Base-by-base conservation (phyloP, 1,140 invertebrate genomes). In the Pteromalus puparum region DNA sequence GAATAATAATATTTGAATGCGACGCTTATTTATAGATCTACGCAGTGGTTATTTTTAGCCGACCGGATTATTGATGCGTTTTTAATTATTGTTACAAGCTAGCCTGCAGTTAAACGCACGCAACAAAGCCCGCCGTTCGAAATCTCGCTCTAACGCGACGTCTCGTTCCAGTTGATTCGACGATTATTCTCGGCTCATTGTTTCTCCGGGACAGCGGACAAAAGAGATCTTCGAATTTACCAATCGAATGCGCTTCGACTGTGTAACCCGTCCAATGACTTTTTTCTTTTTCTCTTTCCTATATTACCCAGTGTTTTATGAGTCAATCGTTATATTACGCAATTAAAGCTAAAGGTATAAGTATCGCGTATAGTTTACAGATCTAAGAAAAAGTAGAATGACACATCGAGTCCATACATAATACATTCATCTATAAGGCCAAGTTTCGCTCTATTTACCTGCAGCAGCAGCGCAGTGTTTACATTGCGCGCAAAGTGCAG, bases 401-500 rank as follows among this genome's bases (percentile, higher is more conserved):
- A 61, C 53, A 18, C 53, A 61, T n/a, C 18, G 53, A 53, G 3
- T 53, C 18, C 48, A 13, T 10, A 15, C 15, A 48, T 48, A 48
- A 15, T 48, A 48, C 70, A 68, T 61, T 74, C 10, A 0, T 48
- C 21, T n/a, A 26, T 42, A 65, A 75, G 48, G 81, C 81, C 73
- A 68, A 75, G 72, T 38, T 73, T 73, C 21, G 28, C 80, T 74
- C 80, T 75, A 38, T 61, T 61, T 42, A 21, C 74, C 48, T 53
- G 48, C 15, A 21, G 48, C n/a, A 61, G 21, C 21, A 61, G 18
- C 21, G 53, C 34, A 38, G 38, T 78, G 67, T 83, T 83, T 83
- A 72, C 61, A 83, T 70, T 42, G 46, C 75, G 26, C 21, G 24
- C 65, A 61, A 61, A 28, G 74, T 70, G 75, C 82, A 78, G 42